Evolutionary conservation across 2,113 vertebrate genomes (phyloP).

Genomic region (Vidua macroura): DNA sequence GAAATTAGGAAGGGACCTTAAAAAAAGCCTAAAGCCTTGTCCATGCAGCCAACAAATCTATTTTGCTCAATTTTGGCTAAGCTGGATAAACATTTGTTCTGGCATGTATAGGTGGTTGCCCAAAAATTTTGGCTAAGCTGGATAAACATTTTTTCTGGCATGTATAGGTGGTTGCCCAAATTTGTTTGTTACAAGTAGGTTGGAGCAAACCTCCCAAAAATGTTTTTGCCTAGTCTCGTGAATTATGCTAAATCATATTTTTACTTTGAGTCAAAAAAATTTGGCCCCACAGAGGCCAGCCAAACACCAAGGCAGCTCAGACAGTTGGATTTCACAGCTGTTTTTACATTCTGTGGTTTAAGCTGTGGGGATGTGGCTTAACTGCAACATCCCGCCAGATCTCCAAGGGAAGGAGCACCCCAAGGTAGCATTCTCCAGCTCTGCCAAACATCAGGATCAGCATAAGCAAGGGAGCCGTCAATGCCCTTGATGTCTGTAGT

Average conservation of each 20-base stretch:
- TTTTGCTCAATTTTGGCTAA: slow-evolving; percentile 39
- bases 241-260: slow-evolving; percentile 47
- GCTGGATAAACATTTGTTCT: slow-evolving; percentile 52
- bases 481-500: background rate
- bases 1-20: background rate
- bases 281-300: background rate
- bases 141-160: slow-evolving; percentile 56
- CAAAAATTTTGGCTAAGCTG: background rate
- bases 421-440: background rate
- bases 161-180: background rate
- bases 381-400: background rate
- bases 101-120: background rate
- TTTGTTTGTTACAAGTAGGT: slow-evolving; percentile 35
- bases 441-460: background rate
- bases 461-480: background rate
- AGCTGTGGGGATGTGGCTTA: slow-evolving; percentile 37
- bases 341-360: slow-evolving; percentile 34
- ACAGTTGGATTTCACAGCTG: slow-evolving; percentile 36
- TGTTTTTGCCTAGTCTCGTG: slow-evolving; percentile 16
- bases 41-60: slow-evolving; percentile 21
- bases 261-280: background rate
- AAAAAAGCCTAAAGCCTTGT: slow-evolving; percentile 24
- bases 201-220: slow-evolving; percentile 1
- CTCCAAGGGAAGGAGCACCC: background rate
- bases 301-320: background rate